Evolutionary conservation across 2,888 invertebrate species (phyloP).

Genomic region (Drosophila prostipennis): DNA sequence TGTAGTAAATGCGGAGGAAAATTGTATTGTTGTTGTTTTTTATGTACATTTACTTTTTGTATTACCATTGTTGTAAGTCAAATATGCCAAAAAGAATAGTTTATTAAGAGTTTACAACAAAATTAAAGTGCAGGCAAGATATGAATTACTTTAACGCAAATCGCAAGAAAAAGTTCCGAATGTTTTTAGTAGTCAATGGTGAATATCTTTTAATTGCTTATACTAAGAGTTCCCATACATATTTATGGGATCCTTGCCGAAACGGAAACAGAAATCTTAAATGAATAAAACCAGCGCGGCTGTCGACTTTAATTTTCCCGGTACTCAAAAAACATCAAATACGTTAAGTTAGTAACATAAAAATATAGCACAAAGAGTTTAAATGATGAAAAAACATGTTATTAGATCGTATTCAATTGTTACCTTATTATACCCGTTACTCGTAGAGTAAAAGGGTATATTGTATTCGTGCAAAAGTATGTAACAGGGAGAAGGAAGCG

Average conservation of each 20-base stretch:
- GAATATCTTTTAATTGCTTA: slow-evolving; percentile 27
- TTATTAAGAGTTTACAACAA: slow-evolving; percentile 39
- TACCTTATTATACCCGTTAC: too few relatives aligned
- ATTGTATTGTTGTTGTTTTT: slow-evolving; percentile 46
- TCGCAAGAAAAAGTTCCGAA: slow-evolving; percentile 40
- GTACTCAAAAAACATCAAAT: slow-evolving; percentile 7
- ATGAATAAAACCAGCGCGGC: slow-evolving; percentile 2
- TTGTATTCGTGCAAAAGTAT: too few relatives aligned
- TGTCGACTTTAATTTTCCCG: slow-evolving; percentile 21
- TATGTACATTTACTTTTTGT: slow-evolving; percentile 46
- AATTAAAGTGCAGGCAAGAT: slow-evolving; percentile 36
- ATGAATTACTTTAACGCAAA: slow-evolving; percentile 41
- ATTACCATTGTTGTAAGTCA: slow-evolving; percentile 42
- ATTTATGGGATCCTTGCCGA: slow-evolving; percentile 26
- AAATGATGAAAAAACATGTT: background rate
- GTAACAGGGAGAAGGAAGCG: too few relatives aligned
- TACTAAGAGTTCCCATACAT: slow-evolving; percentile 19
- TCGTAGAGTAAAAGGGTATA: too few relatives aligned
- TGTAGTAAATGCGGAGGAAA: slow-evolving; percentile 40
- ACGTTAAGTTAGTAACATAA: background rate
- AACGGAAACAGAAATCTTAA: slow-evolving; percentile 7
- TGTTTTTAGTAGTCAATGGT: slow-evolving; percentile 32
- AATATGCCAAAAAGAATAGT: slow-evolving; percentile 44
- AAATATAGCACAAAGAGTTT: background rate
- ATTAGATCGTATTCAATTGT: background rate